Evolutionary conservation across 2,113 vertebrate genomes (phyloP).

Genomic region (Manacus vitellinus): DNA sequence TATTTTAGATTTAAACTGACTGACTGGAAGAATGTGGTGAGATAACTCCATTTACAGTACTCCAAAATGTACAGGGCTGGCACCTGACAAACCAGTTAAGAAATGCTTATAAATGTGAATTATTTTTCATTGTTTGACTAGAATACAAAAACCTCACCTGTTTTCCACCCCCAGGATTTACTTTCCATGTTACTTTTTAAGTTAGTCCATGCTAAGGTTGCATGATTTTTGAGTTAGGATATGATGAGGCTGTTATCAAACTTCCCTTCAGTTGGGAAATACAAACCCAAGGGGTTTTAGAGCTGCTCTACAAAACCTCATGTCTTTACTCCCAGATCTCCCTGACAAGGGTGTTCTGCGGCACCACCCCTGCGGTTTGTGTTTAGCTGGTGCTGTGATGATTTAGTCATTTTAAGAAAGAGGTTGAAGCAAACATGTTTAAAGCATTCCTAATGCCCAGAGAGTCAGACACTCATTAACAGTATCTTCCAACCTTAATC

Average conservation of each 20-base stretch:
- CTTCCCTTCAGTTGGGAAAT: background rate
- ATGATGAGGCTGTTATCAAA: background rate
- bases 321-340: background rate
- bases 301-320: background rate
- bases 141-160: background rate
- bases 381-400: background rate
- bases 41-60: background rate
- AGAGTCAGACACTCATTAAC: conserved; percentile 24
- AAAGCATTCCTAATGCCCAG: background rate
- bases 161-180: background rate
- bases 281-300: background rate
- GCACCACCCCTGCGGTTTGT: background rate
- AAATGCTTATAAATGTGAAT: background rate
- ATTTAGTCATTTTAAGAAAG: background rate
- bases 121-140: background rate
- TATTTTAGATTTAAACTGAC: background rate
- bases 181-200: background rate
- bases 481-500: conserved; percentile 21
- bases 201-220: background rate
- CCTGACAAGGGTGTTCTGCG: background rate
- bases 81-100: background rate
- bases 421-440: background rate
- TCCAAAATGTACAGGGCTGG: background rate
- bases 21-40: background rate
- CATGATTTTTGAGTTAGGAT: background rate